Evolutionary conservation across 2,888 invertebrate species (phyloP).

Genomic region (Xanthostigma xanthostigma): DNA sequence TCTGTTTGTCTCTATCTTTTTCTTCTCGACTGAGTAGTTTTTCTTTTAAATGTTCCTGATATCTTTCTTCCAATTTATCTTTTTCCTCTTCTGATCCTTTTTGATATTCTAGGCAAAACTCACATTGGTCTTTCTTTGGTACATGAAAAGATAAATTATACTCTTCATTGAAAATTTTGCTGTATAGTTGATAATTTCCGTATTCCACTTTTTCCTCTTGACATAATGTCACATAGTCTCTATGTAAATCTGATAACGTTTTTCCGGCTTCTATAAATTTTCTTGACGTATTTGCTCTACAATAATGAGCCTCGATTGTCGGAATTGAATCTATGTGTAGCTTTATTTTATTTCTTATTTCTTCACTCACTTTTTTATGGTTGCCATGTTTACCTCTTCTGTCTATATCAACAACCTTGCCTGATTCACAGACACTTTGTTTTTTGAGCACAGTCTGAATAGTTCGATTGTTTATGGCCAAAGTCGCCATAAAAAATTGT

Average conservation of each 20-base stretch:
- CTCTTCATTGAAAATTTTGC: conserved; percentile 10
- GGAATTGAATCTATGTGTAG: conserved; percentile 13
- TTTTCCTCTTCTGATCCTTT: conserved; percentile 10
- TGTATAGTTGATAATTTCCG: conserved; percentile 6
- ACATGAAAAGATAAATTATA: conserved; percentile 9
- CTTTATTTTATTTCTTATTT: conserved; percentile 12
- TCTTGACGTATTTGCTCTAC: conserved; percentile 10
- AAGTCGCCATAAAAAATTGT: conserved; percentile 8
- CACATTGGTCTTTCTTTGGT: conserved; percentile 12
- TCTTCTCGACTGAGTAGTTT: background rate
- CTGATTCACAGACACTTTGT: conserved; percentile 5
- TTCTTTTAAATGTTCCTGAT: background rate
- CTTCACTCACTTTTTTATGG: conserved; percentile 5
- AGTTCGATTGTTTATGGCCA: conserved; percentile 12
- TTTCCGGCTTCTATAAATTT: conserved; percentile 16
- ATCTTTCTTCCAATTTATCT: conserved; percentile 6
- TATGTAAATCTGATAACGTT: conserved; percentile 13
- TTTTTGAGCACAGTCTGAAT: conserved; percentile 11
- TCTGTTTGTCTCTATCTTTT: background rate
- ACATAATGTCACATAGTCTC: conserved; percentile 13
- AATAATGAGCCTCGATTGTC: conserved; percentile 13
- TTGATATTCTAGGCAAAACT: conserved; percentile 11
- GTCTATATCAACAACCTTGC: background rate
- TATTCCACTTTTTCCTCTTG: conserved; percentile 6
- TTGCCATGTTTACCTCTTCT: conserved; percentile 7